These are phyloP conservation scores for Scrobipalpa costella DNA, from an alignment of 2,888 invertebrate genomes.

Conservation along the genomic window DNA sequence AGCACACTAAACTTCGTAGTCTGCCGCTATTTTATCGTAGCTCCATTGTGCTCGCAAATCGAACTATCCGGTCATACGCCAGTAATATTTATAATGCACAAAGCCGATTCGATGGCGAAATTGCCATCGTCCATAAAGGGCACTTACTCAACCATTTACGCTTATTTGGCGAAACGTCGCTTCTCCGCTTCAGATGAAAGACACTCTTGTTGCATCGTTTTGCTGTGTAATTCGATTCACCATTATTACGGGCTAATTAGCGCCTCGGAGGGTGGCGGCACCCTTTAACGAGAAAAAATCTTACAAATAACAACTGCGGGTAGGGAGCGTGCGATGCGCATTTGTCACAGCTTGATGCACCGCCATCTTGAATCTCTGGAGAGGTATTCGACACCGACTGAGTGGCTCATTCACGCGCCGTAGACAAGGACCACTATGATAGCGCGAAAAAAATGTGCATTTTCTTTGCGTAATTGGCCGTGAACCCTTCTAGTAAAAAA, in stretches of 20 bases:
- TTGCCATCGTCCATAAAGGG: slow-evolving; percentile 28
- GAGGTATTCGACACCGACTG: slow-evolving; percentile 70
- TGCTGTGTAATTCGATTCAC: slow-evolving; percentile 38
- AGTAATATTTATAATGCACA: slow-evolving; percentile 30
- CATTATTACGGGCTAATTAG: slow-evolving; percentile 41
- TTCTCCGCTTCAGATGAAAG: slow-evolving; percentile 7
- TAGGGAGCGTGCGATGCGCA: slow-evolving; percentile 49
- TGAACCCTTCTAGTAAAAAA: slow-evolving; percentile 51
- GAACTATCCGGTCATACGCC: slow-evolving; percentile 24
- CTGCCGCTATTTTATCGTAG: slow-evolving; percentile 39
- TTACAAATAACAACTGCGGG: slow-evolving; percentile 29
- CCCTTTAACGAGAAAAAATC: slow-evolving; percentile 38
- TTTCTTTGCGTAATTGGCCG: slow-evolving; percentile 68
- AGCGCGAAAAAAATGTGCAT: slow-evolving; percentile 56
- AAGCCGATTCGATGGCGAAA: slow-evolving; percentile 32
- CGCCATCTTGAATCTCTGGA: slow-evolving; percentile 63
- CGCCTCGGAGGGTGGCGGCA: slow-evolving; percentile 24
- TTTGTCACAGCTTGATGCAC: slow-evolving; percentile 59
- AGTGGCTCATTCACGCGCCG: slow-evolving; percentile 63
- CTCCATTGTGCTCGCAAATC: slow-evolving; percentile 39
- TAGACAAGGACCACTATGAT: slow-evolving; percentile 58
- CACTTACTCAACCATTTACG: slow-evolving; percentile 23
- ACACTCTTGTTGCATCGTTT: slow-evolving; percentile 26
- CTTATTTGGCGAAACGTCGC: slow-evolving; percentile 17
- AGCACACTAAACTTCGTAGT: slow-evolving; percentile 29